A percentile compares a stretch with the other conserved stretches of the same genome.
Evolutionary conservation across 2,113 vertebrate species (phyloP).

Genomic region (Colossoma macropomum): DNA sequence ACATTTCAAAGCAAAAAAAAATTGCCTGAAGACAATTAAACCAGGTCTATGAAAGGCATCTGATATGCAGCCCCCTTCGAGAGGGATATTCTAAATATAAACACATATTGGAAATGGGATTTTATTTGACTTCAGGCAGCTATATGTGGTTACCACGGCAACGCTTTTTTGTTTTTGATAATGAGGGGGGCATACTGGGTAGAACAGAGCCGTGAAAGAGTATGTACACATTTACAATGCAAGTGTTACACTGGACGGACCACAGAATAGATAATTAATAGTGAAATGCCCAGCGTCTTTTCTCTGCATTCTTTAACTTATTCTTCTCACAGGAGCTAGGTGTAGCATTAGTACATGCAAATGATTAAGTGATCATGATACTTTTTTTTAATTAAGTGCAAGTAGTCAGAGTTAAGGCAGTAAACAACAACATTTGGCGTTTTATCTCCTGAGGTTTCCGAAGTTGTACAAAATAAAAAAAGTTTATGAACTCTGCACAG

Average conservation of each 20-base stretch:
- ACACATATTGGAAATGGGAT: constrained; percentile 64
- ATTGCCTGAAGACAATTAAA: constrained; percentile 62
- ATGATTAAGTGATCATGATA: not conserved
- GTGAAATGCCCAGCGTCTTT: too few relatives aligned
- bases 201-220: constrained; percentile 41
- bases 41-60: constrained; percentile 58
- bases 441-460: constrained; percentile 16
- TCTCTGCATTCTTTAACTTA: not conserved
- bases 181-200: constrained; percentile 47
- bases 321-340: not conserved
- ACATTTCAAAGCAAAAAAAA: constrained; percentile 51
- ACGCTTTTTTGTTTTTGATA: constrained; percentile 63
- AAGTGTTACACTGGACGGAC: not conserved
- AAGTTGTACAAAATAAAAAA: not conserved
- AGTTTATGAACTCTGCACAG: not conserved
- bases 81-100: constrained; percentile 67
- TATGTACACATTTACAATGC: constrained; percentile 41
- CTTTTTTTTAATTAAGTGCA: constrained; percentile 5
- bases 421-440: constrained; percentile 25
- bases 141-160: constrained; percentile 64
- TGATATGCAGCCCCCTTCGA: constrained; percentile 55
- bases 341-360: constrained; percentile 6
- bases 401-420: constrained; percentile 12
- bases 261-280: too few relatives aligned
- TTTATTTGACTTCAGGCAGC: constrained; percentile 67